phyloP scores from a whole-genome alignment of 2,888 invertebrate species.

The Patella pellucida region DNA sequence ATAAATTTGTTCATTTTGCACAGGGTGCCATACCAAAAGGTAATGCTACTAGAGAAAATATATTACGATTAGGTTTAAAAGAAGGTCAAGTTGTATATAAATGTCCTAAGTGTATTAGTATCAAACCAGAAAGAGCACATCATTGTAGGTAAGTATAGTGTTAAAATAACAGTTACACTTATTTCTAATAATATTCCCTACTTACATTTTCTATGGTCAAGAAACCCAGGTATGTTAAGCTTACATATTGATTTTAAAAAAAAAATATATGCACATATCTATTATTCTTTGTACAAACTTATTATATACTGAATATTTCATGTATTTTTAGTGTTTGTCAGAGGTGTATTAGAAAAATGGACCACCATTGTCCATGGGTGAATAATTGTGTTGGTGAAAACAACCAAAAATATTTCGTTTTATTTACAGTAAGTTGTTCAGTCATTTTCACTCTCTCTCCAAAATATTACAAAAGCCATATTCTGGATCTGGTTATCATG shows the following conservation, averaged over 20 bases:
- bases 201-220: too few relatives aligned
- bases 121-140: constrained; percentile 86
- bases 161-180: too few relatives aligned
- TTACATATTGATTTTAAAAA: too few relatives aligned
- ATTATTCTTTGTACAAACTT: too few relatives aligned
- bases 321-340: constrained; percentile 79
- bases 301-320: neutral
- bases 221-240: too few relatives aligned
- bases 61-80: constrained; percentile 65
- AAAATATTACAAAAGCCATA: too few relatives aligned
- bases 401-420: constrained; percentile 99
- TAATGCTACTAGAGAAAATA: constrained; percentile 70
- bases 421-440: constrained; percentile 77
- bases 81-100: constrained; percentile 72
- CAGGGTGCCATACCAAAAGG: constrained; percentile 70
- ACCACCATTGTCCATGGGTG: constrained; percentile 95
- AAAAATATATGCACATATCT: too few relatives aligned
- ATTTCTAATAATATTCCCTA: too few relatives aligned
- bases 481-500: too few relatives aligned
- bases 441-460: too few relatives aligned
- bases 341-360: constrained; percentile 86
- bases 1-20: constrained; percentile 18
- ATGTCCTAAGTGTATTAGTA: constrained; percentile 86
- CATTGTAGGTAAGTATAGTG: constrained; percentile 77
- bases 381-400: constrained; percentile 99